Base-by-base conservation (phyloP, 2,113 vertebrate genomes). In the Uropsilus gracilis region DNA sequence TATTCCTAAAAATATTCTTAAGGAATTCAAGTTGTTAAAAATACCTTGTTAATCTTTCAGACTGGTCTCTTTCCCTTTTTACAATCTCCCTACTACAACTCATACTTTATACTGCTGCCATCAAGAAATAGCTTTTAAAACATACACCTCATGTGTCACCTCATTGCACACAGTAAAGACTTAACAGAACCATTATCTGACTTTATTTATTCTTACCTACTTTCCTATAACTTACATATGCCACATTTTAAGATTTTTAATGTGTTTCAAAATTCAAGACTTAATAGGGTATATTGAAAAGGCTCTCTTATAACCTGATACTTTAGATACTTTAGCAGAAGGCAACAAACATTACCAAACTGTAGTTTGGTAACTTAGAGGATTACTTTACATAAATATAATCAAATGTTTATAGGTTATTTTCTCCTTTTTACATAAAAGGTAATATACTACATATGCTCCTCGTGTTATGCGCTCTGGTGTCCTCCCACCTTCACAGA, bases 201-300 rank as follows among this genome's bases (percentile, higher is more conserved):
- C n/a, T 73, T 63, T 78, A 69, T 77, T 78, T 66, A 66, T 90
- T 91, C 69, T 90, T 78, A 69, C 6, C 14, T 81, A 59, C 24
- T 61, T 87, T 76, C 59, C 77, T 75, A 84, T 61, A n/a, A n/a
- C n/a, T n/a, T n/a, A n/a, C n/a, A 89, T 86, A 5, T 89, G 95
- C 76, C 1, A 81, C 3, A 69, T 75, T 89, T 95, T 91, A 53
- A 87, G 84, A 7, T 80, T 66, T 76, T 88, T 85, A 90, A 12
- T 63, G 86, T 53, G 80, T 76, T 90, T 90, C 55, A 59, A 92
- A 86, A 94, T 57, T 88, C 77, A 91, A 86, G 28, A 86, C 77
- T 68, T 50, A 63, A 83, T 53, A 72, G 16, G 14, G 34, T 39
- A 76, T 57, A 39, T 1, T 81, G 34, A 55, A 96, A 85, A 86